phyloP scores from a whole-genome alignment of 2,113 vertebrate species.

The Potamarius usumacintae region DNA sequence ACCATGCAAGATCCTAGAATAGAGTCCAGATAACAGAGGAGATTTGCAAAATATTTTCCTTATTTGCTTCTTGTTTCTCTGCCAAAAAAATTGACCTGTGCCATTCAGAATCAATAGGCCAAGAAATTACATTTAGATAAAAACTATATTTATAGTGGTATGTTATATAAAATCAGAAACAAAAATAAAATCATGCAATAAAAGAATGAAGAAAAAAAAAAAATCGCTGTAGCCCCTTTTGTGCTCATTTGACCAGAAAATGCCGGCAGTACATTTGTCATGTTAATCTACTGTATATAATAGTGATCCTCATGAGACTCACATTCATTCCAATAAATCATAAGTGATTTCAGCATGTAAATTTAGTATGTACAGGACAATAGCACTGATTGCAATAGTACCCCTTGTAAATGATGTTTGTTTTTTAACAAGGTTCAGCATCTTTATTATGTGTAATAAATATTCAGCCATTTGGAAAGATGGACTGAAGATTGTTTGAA shows the following conservation, averaged over 20 bases:
- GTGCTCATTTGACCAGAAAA: not conserved
- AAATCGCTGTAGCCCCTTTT: not conserved
- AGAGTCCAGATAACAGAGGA: not conserved
- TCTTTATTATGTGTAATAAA: not conserved
- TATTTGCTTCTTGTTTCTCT: not conserved
- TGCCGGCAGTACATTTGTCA: not conserved
- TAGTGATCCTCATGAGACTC: slow-evolving; percentile 3
- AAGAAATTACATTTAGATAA: not conserved
- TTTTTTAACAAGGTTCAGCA: not conserved
- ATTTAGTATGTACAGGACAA: not conserved
- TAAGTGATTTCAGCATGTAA: slow-evolving; percentile 10
- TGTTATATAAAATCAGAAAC: not conserved
- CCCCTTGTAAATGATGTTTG: slow-evolving; percentile 7
- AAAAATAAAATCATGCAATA: not conserved
- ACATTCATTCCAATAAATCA: not conserved
- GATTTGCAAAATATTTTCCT: not conserved
- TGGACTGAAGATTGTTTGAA: not conserved
- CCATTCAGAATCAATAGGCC: not conserved
- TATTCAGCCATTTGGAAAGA: not conserved
- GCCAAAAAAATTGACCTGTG: not conserved
- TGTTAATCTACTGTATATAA: not conserved
- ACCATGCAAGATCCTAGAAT: not conserved
- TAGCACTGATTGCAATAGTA: not conserved
- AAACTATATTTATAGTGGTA: not conserved
- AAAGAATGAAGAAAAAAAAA: not conserved